phyloP scores from a whole-genome alignment of 1,140 invertebrate genomes.

The Rhyacophila brunnea region DNA sequence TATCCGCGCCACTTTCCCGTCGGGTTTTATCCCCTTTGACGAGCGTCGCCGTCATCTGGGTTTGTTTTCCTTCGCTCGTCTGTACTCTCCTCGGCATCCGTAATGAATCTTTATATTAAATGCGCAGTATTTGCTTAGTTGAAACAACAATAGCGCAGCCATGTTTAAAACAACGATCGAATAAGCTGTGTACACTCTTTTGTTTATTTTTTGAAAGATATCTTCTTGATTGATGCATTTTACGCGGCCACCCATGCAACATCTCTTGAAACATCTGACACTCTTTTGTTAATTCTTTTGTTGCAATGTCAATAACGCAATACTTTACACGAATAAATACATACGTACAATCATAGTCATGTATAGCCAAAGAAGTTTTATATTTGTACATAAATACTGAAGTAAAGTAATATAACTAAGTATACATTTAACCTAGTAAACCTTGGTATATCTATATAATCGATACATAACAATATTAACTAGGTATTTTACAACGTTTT shows the following conservation, averaged over 20 bases:
- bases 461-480: no score
- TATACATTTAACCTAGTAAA: no score
- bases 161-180: constrained; percentile 17
- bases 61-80: constrained; percentile 10
- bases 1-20: neutral
- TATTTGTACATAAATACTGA: no score
- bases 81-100: constrained; percentile 8
- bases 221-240: constrained; percentile 21
- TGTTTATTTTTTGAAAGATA: constrained; percentile 18
- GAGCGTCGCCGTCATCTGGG: neutral
- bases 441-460: no score
- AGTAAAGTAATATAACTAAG: no score
- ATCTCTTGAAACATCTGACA: no score
- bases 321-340: no score
- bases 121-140: constrained; percentile 31
- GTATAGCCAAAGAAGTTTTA: no score
- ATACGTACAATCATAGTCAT: no score
- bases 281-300: no score
- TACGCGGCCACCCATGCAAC: neutral
- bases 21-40: constrained; percentile 7
- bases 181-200: constrained; percentile 6
- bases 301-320: no score
- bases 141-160: constrained; percentile 20
- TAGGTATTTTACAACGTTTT: no score
- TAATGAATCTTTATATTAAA: constrained; percentile 34